These are phyloP conservation scores for Automeris io DNA, from an alignment of 2,888 invertebrate species.

Conservation along the genomic window DNA sequence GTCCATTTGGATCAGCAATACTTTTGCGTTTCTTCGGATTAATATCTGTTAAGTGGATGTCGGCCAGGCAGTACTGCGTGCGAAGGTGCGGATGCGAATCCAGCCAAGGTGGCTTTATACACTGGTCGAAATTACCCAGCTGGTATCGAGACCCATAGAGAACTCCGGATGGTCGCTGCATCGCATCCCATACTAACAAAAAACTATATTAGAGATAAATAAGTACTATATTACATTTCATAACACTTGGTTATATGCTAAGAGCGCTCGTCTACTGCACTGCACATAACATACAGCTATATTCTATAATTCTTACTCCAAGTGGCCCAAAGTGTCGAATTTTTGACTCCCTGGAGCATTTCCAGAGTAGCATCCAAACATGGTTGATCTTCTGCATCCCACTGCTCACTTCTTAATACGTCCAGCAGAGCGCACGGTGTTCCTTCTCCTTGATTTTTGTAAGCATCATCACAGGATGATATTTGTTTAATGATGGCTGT, in stretches of 20 bases:
- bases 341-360: slow-evolving; percentile 17
- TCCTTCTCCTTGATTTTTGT: not conserved
- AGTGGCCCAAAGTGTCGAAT: slow-evolving; percentile 1
- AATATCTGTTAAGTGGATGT: slow-evolving; percentile 17
- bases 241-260: no score
- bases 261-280: no score
- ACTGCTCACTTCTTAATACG: slow-evolving; percentile 9
- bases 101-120: slow-evolving; percentile 24
- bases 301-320: not conserved
- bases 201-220: not conserved
- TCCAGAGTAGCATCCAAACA: slow-evolving; percentile 13
- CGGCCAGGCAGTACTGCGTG: slow-evolving; percentile 36
- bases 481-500: not conserved
- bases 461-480: not conserved
- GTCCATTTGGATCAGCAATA: slow-evolving; percentile 15
- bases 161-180: slow-evolving; percentile 18
- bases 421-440: slow-evolving; percentile 1
- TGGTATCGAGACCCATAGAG: slow-evolving; percentile 18
- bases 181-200: slow-evolving; percentile 23
- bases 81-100: slow-evolving; percentile 18
- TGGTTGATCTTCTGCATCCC: slow-evolving; percentile 11
- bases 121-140: slow-evolving; percentile 24
- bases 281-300: not conserved
- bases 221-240: no score
- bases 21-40: not conserved